These are phyloP conservation scores for Drosophila parvula DNA, from an alignment of 1,140 invertebrate species.

Conservation along the genomic window DNA sequence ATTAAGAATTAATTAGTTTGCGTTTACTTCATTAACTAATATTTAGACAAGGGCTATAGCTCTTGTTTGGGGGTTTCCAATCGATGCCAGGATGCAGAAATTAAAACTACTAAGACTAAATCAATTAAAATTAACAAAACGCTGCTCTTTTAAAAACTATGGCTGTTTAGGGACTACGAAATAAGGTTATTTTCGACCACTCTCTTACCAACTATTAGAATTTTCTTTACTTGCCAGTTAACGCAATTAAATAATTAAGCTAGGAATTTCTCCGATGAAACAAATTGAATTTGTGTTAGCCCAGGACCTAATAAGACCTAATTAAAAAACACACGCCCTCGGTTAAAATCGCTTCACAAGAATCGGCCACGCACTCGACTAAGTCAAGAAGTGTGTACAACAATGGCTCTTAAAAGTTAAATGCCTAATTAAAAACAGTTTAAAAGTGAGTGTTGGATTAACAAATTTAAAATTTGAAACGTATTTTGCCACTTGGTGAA, in stretches of 20 bases:
- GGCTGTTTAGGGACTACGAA: constrained; percentile 55
- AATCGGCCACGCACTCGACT: constrained; percentile 55
- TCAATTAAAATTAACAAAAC: constrained; percentile 79
- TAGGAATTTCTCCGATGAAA: constrained; percentile 51
- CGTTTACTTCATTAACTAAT: constrained; percentile 76
- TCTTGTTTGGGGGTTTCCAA: constrained; percentile 46
- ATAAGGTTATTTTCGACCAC: constrained; percentile 32
- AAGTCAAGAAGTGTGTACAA: constrained; percentile 63
- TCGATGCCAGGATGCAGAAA: constrained; percentile 63
- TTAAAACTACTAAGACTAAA: constrained; percentile 77
- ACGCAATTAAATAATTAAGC: constrained; percentile 68
- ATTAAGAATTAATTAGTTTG: constrained; percentile 64
- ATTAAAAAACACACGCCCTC: constrained; percentile 20
- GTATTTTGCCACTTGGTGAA: constrained; percentile 44
- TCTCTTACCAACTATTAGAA: constrained; percentile 51
- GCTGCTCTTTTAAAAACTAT: constrained; percentile 59
- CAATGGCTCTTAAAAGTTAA: constrained; percentile 66
- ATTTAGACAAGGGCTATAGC: constrained; percentile 55
- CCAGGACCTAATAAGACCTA: constrained; percentile 15
- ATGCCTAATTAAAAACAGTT: constrained; percentile 68
- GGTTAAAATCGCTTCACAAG: constrained; percentile 22
- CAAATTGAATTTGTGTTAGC: constrained; percentile 71
- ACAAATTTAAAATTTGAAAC: constrained; percentile 38
- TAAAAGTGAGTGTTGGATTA: constrained; percentile 42
- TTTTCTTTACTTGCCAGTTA: constrained; percentile 29